A percentile compares a stretch with the other conserved stretches of the same genome.
phyloP scores from a whole-genome alignment of 2,888 invertebrate genomes.

The Rhimphoctona megacephalus region DNA sequence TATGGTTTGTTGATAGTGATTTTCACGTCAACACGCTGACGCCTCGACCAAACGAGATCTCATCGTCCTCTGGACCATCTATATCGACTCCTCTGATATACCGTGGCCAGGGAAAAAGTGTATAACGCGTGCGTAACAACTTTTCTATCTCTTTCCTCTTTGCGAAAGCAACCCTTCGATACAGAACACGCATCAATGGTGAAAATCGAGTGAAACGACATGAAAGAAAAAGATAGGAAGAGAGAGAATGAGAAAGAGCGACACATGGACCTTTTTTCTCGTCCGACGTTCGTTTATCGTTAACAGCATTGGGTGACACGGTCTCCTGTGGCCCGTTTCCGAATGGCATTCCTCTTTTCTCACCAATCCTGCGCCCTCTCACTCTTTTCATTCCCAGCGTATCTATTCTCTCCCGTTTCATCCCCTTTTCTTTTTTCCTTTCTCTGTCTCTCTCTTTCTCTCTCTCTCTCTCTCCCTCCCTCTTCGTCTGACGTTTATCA shows the following conservation, averaged over 20 bases:
- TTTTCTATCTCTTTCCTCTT: conserved; percentile 12
- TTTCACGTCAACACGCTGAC: conserved; percentile 10
- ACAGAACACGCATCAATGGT: conserved; percentile 58
- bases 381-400: conserved; percentile 16
- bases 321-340: conserved; percentile 56
- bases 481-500: conserved; percentile 67
- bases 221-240: conserved; percentile 2
- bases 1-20: conserved; percentile 57
- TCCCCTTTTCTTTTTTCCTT: conserved; percentile 22
- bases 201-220: conserved; percentile 22
- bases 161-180: conserved; percentile 46
- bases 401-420: conserved; percentile 55
- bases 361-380: background rate
- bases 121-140: conserved; percentile 43
- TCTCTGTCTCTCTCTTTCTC: background rate
- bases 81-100: conserved; percentile 24
- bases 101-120: conserved; percentile 12
- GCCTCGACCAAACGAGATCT: conserved; percentile 45
- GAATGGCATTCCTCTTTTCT: conserved; percentile 58
- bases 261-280: conserved; percentile 41
- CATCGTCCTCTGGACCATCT: conserved; percentile 21
- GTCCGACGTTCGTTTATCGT: conserved; percentile 70
- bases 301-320: conserved; percentile 69
- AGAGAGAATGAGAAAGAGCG: conserved; percentile 3
- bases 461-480: conserved; percentile 1